Percentiles rank a stretch among this genome's conserved stretches.
Evolutionary conservation across 1,140 invertebrate species (phyloP).

Genomic region (Druon quercuslanigerum): DNA sequence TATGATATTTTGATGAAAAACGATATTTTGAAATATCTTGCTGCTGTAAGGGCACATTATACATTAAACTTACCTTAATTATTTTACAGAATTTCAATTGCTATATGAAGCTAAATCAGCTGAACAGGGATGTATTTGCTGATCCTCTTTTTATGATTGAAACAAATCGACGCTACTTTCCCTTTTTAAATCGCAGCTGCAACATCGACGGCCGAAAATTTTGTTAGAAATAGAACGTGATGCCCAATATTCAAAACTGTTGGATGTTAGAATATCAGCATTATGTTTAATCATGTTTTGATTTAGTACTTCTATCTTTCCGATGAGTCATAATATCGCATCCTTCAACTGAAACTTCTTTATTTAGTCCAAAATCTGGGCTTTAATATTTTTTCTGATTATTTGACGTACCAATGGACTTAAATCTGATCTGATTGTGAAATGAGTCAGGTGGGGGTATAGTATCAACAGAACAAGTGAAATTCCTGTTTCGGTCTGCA

Average conservation of each 20-base stretch:
- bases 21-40: no score
- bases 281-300: not conserved
- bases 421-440: not conserved
- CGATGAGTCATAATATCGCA: not conserved
- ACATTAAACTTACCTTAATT: not conserved
- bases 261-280: not conserved
- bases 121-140: not conserved
- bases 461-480: not conserved
- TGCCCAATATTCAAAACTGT: not conserved
- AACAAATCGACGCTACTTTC: not conserved
- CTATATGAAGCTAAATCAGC: not conserved
- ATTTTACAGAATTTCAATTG: conserved; percentile 1
- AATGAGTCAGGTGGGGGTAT: not conserved
- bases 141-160: not conserved
- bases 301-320: not conserved
- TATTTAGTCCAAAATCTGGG: not conserved
- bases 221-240: not conserved
- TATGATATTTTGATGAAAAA: no score
- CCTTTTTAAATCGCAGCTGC: not conserved
- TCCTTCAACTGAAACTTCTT: not conserved
- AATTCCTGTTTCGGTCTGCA: not conserved
- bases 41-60: no score
- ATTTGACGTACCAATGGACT: not conserved
- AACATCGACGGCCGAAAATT: not conserved
- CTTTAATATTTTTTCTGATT: not conserved